Evolutionary conservation across 2,797 vertebrate genomes (phyloP).

Genomic region (Cebuella pygmaea): DNA sequence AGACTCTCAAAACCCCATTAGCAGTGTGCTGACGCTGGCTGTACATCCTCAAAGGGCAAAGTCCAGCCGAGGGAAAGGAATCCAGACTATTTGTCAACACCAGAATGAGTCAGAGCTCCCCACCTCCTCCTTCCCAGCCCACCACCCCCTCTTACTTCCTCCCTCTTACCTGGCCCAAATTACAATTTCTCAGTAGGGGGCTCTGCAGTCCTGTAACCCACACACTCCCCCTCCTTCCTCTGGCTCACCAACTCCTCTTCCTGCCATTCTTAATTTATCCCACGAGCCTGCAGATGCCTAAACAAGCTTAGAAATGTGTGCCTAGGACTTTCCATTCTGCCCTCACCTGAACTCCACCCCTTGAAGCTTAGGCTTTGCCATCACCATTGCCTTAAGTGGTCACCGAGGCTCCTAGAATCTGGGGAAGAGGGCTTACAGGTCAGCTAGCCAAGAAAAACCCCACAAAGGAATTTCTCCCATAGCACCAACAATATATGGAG

Average conservation of each 20-base stretch:
- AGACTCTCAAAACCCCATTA: constrained; percentile 68
- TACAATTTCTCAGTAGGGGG: constrained; percentile 42
- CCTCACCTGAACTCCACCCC: neutral
- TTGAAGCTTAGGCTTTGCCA: neutral
- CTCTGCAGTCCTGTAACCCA: neutral
- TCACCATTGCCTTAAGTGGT: neutral
- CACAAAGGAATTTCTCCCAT: neutral
- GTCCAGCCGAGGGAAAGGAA: constrained; percentile 72
- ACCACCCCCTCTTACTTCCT: neutral
- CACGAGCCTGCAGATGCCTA: neutral
- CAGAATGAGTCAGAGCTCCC: neutral
- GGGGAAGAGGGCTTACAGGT: neutral
- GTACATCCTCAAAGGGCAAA: constrained; percentile 73
- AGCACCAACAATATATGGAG: neutral
- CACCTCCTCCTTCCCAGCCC: neutral
- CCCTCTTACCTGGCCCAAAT: constrained; percentile 5
- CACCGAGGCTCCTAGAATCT: neutral
- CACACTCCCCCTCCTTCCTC: neutral
- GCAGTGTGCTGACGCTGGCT: constrained; percentile 67
- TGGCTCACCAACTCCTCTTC: neutral
- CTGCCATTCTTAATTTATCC: neutral
- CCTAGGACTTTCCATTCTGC: neutral
- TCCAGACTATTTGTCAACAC: constrained; percentile 73
- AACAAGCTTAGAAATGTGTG: neutral
- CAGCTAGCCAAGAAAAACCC: neutral